phyloP scores from a whole-genome alignment of 2,797 vertebrate species.

The Sebastes minor region DNA sequence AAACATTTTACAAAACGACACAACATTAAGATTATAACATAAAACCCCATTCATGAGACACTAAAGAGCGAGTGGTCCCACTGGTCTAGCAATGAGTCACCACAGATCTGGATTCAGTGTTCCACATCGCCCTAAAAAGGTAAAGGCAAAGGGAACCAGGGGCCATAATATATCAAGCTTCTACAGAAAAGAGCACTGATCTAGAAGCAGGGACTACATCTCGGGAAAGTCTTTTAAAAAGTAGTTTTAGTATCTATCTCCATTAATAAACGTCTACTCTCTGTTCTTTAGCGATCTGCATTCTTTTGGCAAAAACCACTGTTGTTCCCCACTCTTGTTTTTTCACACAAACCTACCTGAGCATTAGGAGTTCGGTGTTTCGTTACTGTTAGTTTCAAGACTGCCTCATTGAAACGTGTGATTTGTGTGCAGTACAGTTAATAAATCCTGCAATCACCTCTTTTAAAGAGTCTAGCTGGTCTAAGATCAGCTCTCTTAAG shows the following conservation, averaged over 20 bases:
- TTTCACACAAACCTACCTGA: neutral
- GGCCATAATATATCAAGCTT: neutral
- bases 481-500: neutral
- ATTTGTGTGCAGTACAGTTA: neutral
- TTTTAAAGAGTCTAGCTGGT: neutral
- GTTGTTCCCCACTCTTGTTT: neutral
- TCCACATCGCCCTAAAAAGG: neutral
- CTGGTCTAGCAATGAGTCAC: conserved; percentile 11
- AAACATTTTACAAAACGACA: conserved; percentile 4
- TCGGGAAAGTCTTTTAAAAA: neutral
- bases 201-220: neutral
- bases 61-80: conserved; percentile 28
- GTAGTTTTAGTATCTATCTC: neutral
- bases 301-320: conserved; percentile 14
- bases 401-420: neutral
- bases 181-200: conserved; percentile 10
- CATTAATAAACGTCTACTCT: neutral
- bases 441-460: neutral
- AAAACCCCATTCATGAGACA: conserved; percentile 37
- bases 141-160: conserved; percentile 1
- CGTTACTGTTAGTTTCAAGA: neutral
- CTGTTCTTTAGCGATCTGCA: neutral
- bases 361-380: neutral
- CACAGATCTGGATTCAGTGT: conserved; percentile 14
- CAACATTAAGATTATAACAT: conserved; percentile 39